Evolutionary conservation across 2,797 vertebrate genomes (phyloP).

Genomic region (Enteromius viviparus): DNA sequence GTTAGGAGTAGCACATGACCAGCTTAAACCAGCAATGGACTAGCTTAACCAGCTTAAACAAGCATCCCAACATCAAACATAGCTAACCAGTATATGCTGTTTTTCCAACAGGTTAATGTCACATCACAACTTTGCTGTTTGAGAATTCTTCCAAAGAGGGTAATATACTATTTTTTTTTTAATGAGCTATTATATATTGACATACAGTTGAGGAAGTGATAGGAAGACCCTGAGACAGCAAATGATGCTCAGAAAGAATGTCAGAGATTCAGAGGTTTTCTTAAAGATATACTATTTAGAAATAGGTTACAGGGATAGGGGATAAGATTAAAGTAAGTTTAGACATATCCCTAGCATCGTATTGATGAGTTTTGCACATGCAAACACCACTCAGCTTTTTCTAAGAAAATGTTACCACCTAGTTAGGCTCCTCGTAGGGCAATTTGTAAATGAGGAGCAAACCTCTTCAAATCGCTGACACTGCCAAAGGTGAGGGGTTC

Average conservation of each 20-base stretch:
- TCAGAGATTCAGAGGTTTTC: not conserved
- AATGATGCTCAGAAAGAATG: not conserved
- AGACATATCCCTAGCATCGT: not conserved
- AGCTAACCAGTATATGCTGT: too few species aligned
- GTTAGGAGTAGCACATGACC: too few species aligned
- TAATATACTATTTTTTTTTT: not conserved
- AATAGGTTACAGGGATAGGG: not conserved
- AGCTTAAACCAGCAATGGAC: too few species aligned
- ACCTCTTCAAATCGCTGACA: not conserved
- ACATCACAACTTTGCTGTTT: not conserved
- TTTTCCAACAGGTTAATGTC: not conserved
- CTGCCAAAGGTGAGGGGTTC: not conserved
- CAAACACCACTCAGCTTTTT: not conserved
- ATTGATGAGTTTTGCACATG: not conserved
- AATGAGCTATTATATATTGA: not conserved
- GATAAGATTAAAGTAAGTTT: not conserved
- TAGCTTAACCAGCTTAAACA: too few species aligned
- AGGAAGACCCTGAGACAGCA: not conserved
- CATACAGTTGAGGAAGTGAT: not conserved
- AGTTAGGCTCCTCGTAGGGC: not conserved
- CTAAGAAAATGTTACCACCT: not conserved
- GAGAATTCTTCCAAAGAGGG: not conserved
- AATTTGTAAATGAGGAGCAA: not conserved
- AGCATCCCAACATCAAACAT: too few species aligned
- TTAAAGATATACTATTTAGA: not conserved